Base-by-base conservation (phyloP, 2,113 vertebrate species). In the Progne subis region DNA sequence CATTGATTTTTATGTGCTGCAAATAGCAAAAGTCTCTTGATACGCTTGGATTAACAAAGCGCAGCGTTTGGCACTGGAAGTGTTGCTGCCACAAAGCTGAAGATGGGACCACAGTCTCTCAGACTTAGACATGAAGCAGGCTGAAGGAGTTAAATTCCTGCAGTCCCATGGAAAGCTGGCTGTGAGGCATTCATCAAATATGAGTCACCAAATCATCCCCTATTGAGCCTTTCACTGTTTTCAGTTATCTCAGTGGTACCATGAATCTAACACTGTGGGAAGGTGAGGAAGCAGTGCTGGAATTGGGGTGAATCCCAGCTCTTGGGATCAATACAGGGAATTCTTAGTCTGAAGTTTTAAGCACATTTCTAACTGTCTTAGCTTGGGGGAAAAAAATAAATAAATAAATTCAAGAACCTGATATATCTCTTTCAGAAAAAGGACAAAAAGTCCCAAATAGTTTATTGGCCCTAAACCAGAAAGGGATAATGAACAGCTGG, bases 1-100 rank as follows among this genome's bases (percentile, higher is more conserved):
- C 53, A 86, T 61, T 86, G 85, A 80, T 74, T 90, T 95, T 91
- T 90, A 85, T 1, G 0, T 90, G 90, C 90, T 52, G 53, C 72
- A 96, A 86, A 96, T 29, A 90, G 87, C 53, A 88, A 90, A 71
- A 90, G 90, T 84, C 39, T 79, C 41, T 77, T 59, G 70, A 71
- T 53, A 82, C 1, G 1, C 49, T 71, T n/a, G 75, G 65, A 85
- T 89, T 72, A 87, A 85, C 32, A 76, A 80, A 90, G 63, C 1
- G 2, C 69, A 65, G 55, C 29, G 18, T 57, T 85, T 52, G 16
- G 20, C 65, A 39, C n/a, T 52, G 59, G 34, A 78, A 85, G 16
- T 5, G 1, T 9, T 55, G 34, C 61, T 91, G 84, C 53, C 78
- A 69, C 44, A 41, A 41, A 71, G 77, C 47, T 70, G 57, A 79